These are phyloP conservation scores for Pegoplata infirma DNA, from an alignment of 2,888 invertebrate genomes.

Conservation along the genomic window DNA sequence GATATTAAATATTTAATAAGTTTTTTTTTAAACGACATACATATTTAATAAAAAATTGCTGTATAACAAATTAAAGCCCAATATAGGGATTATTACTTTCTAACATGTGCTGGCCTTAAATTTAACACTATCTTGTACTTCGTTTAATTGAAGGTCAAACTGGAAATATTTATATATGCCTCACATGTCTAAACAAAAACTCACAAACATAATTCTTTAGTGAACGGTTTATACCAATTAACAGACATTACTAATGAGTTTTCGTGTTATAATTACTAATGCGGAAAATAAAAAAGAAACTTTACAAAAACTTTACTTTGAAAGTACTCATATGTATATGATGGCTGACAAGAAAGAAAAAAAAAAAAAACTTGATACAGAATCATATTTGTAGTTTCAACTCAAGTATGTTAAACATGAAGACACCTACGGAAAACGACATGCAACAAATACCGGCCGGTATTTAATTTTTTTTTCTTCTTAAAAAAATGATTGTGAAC, in stretches of 20 bases:
- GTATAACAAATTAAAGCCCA: too few species aligned
- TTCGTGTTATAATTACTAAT: slow-evolving; percentile 41
- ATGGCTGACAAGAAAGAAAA: not conserved
- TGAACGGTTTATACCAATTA: not conserved
- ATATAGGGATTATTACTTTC: too few species aligned
- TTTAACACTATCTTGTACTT: not conserved
- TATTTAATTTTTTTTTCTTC: slow-evolving; percentile 12
- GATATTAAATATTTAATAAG: too few species aligned
- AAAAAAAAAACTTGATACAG: not conserved
- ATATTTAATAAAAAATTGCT: too few species aligned
- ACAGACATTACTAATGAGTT: slow-evolving; percentile 22
- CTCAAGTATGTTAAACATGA: not conserved
- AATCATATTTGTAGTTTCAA: not conserved
- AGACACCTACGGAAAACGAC: slow-evolving; percentile 38
- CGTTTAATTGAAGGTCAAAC: slow-evolving; percentile 17
- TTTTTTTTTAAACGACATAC: too few species aligned
- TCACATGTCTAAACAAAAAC: not conserved
- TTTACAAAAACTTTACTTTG: not conserved
- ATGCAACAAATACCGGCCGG: slow-evolving; percentile 26
- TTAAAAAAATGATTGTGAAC: not conserved
- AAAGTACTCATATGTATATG: too few species aligned
- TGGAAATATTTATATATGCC: slow-evolving; percentile 4
- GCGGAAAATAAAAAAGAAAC: slow-evolving; percentile 41
- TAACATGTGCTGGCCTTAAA: not conserved
- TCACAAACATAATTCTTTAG: not conserved